Evolutionary conservation across 2,113 vertebrate species (phyloP), one percentile per base, ranked within the genome.

Genomic region (Epinephelus lanceolatus): DNA sequence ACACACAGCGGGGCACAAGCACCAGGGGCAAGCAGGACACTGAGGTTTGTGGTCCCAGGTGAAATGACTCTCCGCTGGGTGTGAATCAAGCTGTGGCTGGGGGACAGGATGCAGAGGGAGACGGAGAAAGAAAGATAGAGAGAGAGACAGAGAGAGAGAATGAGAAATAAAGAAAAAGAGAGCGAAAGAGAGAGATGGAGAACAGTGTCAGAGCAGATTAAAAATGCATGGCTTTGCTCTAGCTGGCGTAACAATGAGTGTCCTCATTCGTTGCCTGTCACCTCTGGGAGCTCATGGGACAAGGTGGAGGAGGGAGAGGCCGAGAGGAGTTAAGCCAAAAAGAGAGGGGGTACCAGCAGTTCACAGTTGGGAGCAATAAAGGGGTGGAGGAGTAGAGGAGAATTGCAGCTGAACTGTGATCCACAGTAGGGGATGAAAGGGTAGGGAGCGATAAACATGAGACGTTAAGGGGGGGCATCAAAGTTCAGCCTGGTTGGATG

Each of bases 181-280:
- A 71, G 37, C 45, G 10, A 45, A 19, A 56, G 14, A 55, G 9
- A 15, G 25, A 52, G 52, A 47, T 0, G 23, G 53, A 57, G 71
- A 66, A 69, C 7, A 6, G 81, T 88, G 81, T 89, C 86, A 66
- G 59, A 76, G 86, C 70, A 52, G 85, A 93, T 94, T 87, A 94
- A 92, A 92, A 92, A 93, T 94, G 88, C 86, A 92, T 85, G 77
- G 71, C 78, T 71, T 88, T 83, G 71, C 84, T 81, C 63, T 60
- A 30, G 90, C 88, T 87, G 83, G 87, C 59, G 71, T 81, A 89
- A 91, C 81, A 88, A 88, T 85, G 86, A 91, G 85, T 87, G 85
- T 90, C 91, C 85, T 92, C 86, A 90, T 93, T 90, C 87, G 40
- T 86, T 80, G 85, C 78, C 81, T 83, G 86, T 94, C 93, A 91